A percentile compares a stretch with the other conserved stretches of the same genome.
Conservation (phyloP, 2,888 invertebrate species). For the Chesias legatella region DNA sequence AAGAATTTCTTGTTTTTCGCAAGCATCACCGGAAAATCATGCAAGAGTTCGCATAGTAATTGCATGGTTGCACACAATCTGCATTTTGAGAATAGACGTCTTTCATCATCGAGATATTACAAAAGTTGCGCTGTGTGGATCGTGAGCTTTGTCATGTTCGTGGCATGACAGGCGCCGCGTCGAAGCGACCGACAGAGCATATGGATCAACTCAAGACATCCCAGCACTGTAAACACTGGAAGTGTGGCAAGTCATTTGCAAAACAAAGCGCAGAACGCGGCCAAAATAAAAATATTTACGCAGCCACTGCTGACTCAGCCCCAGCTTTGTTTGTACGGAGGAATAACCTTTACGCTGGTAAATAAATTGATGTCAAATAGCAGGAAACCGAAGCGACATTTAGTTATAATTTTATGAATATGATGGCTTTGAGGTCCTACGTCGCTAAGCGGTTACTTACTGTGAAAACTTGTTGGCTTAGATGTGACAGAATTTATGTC, state of each 20-base stretch:
- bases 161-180: slow-evolving; percentile 44
- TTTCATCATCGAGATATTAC: slow-evolving; percentile 30
- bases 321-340: slow-evolving; percentile 64
- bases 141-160: slow-evolving; percentile 38
- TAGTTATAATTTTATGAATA: not conserved
- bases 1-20: slow-evolving; percentile 12
- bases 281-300: slow-evolving; percentile 77
- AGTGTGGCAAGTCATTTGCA: slow-evolving; percentile 67
- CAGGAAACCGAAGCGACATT: slow-evolving; percentile 29
- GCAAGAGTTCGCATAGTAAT: slow-evolving; percentile 13
- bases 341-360: slow-evolving; percentile 61
- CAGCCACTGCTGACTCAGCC: slow-evolving; percentile 66
- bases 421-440: not conserved
- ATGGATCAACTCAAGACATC: slow-evolving; percentile 60
- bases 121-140: slow-evolving; percentile 33
- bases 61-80: slow-evolving; percentile 6
- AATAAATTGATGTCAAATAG: slow-evolving; percentile 64
- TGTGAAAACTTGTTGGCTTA: no score
- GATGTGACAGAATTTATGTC: no score
- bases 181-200: slow-evolving; percentile 46
- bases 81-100: slow-evolving; percentile 16
- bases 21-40: slow-evolving; percentile 8
- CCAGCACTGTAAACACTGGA: slow-evolving; percentile 59
- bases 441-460: no score
- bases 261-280: slow-evolving; percentile 68